phyloP scores from a whole-genome alignment of 2,113 vertebrate genomes.

The Megaceryle torquata region DNA sequence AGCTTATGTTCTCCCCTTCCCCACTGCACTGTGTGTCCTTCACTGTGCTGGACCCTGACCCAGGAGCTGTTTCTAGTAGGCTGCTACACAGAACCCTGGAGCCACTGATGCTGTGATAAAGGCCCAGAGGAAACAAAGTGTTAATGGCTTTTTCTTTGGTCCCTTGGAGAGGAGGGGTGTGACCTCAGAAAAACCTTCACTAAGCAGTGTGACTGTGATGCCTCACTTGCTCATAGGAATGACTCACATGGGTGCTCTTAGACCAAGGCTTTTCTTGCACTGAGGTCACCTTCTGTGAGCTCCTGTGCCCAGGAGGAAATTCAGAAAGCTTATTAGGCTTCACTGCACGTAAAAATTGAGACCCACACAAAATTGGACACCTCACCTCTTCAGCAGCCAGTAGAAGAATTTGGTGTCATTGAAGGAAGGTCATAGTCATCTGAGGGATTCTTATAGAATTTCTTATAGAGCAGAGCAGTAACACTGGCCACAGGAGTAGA shows the following conservation, averaged over 20 bases:
- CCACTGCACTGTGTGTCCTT: neutral
- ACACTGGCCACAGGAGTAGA: neutral
- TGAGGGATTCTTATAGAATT: neutral
- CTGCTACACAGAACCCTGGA: neutral
- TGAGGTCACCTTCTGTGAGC: neutral
- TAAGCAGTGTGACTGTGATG: neutral
- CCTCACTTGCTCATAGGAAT: neutral
- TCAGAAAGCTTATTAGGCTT: neutral
- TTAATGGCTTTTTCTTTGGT: neutral
- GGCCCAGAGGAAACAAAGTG: neutral
- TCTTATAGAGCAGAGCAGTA: neutral
- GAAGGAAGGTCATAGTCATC: neutral
- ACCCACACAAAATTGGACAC: neutral
- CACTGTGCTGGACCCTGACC: neutral
- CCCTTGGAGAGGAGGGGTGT: neutral
- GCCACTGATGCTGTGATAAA: fast-evolving
- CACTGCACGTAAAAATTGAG: neutral
- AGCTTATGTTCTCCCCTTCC: neutral
- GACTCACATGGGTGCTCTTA: neutral
- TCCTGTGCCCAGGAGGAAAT: neutral
- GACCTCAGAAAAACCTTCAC: neutral
- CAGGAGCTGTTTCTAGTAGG: neutral
- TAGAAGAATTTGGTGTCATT: neutral
- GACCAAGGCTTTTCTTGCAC: neutral
- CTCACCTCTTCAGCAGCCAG: neutral